Base-by-base conservation (phyloP, 2,888 invertebrate genomes). In the Eilema depressum region DNA sequence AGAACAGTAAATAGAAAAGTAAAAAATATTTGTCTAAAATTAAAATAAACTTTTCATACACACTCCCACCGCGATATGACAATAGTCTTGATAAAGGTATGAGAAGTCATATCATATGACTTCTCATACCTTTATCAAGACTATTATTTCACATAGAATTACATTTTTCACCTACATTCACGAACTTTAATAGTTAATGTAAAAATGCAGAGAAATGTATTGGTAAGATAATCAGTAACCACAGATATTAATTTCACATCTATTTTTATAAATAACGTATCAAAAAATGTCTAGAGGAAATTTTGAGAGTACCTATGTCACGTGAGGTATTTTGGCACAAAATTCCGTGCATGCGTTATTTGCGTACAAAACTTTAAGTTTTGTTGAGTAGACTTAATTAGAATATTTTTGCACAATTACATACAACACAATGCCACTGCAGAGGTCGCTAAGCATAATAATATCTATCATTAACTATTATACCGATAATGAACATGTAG, bases 401-500 rank as follows among this genome's bases (percentile, higher is more conserved):
- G n/a, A 66, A 66, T 69, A 75, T n/a, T 30, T 66, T 59, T 53
- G 66, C 63, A 66, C 37, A 71, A 59, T 63, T 63, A 71, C 53
- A 37, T 73, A 72, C 33, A 47, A 63, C 70, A 71, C 60, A 66
- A 71, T 73, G 77, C 66, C 75, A 63, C 30, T 67, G 60, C 75
- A 64, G 41, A 68, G 60, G 74, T 69, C 53, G 33, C 56, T n/a
- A 79, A 78, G 75, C 71, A 64, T 56, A 63, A 30, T 66, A 33
- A 59, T 68, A 33, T 65, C 33, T 56, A 37, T 68, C 57, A 63
- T 41, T 73, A 47, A 78, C 74, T 76, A 72, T 69, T 73, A 71
- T 63, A 77, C 37, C 66, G 80, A 74, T 64, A 74, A 74, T 82
- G 73, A 80, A 75, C 73, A 82, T 76, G 80, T 75, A 85, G 87